phyloP scores from a whole-genome alignment of 2,888 invertebrate genomes.

The Chirona hameri region DNA sequence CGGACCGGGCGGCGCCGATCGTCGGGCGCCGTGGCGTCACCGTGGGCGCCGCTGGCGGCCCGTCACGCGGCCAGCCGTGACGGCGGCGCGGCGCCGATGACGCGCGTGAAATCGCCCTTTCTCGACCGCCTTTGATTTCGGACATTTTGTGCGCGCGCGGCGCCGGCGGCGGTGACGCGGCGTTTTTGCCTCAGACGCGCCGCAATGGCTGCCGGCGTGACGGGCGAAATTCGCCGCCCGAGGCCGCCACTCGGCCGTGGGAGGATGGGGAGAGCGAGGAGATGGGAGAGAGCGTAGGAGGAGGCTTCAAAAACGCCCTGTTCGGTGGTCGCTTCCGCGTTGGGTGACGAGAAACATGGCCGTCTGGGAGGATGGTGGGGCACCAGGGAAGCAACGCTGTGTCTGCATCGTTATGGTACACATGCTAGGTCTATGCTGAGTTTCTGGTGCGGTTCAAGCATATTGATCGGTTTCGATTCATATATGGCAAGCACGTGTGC shows the following conservation, averaged over 20 bases:
- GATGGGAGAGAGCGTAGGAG: too few relatives aligned
- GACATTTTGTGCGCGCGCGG: constrained; percentile 13
- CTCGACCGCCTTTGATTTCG: constrained; percentile 22
- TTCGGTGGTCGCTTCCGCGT: too few relatives aligned
- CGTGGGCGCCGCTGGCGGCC: background rate
- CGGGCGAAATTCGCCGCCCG: background rate
- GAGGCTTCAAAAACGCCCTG: too few relatives aligned
- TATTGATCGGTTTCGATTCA: too few relatives aligned
- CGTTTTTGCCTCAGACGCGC: background rate
- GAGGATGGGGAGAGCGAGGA: background rate
- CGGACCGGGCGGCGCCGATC: background rate
- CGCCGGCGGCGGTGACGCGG: constrained; percentile 3
- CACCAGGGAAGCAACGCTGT: too few relatives aligned
- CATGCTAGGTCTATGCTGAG: too few relatives aligned
- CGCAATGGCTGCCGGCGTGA: constrained; percentile 12
- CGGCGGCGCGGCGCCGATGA: background rate
- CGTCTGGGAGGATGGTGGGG: too few relatives aligned
- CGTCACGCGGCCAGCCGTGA: background rate
- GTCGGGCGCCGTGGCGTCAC: background rate
- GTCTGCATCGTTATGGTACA: too few relatives aligned
- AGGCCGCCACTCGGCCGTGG: background rate
- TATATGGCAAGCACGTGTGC: too few relatives aligned
- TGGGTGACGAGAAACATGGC: too few relatives aligned
- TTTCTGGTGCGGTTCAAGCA: too few relatives aligned
- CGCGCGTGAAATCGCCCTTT: background rate